These are phyloP conservation scores for Drosophila percnosoma DNA, from an alignment of 2,888 invertebrate species.

Conservation along the genomic window DNA sequence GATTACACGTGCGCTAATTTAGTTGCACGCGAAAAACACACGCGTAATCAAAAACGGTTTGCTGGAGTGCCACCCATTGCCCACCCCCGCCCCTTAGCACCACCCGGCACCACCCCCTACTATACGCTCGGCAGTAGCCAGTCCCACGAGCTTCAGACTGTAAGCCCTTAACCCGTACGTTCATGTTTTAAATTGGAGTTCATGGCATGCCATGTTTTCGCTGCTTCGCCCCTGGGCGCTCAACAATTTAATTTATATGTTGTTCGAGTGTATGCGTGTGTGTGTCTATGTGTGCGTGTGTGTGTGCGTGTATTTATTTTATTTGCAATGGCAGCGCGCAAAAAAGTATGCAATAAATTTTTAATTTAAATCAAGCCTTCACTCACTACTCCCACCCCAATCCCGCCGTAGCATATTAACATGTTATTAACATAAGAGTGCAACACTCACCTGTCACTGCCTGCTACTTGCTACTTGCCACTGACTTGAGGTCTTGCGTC, in stretches of 20 bases:
- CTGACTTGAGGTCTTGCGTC: constrained; percentile 16
- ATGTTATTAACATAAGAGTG: constrained; percentile 65
- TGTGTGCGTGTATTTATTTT: constrained; percentile 41
- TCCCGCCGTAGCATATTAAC: neutral
- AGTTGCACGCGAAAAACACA: constrained; percentile 77
- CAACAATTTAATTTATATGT: constrained; percentile 75
- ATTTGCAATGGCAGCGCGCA: constrained; percentile 57
- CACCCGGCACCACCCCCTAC: neutral
- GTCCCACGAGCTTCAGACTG: constrained; percentile 19
- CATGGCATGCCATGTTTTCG: constrained; percentile 63
- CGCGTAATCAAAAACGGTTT: constrained; percentile 76
- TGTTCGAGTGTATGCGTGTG: constrained; percentile 7
- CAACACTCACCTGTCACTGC: constrained; percentile 44
- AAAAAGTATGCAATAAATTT: constrained; percentile 80
- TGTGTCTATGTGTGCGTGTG: constrained; percentile 9
- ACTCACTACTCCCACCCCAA: constrained; percentile 4
- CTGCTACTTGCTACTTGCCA: constrained; percentile 11
- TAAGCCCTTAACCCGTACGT: constrained; percentile 62
- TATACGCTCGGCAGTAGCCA: neutral
- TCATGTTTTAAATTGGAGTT: constrained; percentile 71
- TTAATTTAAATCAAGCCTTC: constrained; percentile 77
- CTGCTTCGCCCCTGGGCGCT: constrained; percentile 59
- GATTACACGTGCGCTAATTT: constrained; percentile 76
- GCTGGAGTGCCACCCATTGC: constrained; percentile 56
- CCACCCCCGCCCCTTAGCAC: neutral